Percentiles rank a stretch among this genome's conserved stretches.
phyloP scores from a whole-genome alignment of 2,888 invertebrate species.

The Drosophila diplacantha region DNA sequence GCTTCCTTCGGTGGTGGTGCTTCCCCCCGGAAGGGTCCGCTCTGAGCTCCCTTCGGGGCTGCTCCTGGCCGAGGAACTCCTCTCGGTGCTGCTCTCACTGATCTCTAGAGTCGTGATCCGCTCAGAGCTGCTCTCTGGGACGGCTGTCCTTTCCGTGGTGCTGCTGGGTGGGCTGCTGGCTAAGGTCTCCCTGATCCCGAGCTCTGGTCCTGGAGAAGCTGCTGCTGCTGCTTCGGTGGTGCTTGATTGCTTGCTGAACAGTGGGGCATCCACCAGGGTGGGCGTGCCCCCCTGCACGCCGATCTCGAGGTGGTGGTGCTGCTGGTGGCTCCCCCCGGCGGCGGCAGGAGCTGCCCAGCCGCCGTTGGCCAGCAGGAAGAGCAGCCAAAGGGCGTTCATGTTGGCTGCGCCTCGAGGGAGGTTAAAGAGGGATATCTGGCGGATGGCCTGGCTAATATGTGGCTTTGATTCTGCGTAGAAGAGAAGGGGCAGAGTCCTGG shows the following conservation, averaged over 20 bases:
- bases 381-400: constrained; percentile 49
- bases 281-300: constrained; percentile 56
- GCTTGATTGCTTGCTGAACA: background rate
- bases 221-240: constrained; percentile 5
- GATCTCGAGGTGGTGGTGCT: constrained; percentile 40
- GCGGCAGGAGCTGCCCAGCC: constrained; percentile 26
- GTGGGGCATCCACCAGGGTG: constrained; percentile 47
- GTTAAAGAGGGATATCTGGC: accelerated
- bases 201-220: background rate
- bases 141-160: background rate
- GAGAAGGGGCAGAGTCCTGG: background rate
- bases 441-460: background rate
- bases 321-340: background rate
- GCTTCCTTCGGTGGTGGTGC: background rate
- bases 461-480: background rate
- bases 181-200: background rate
- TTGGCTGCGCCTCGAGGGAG: background rate
- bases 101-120: background rate
- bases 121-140: background rate
- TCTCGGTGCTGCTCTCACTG: background rate
- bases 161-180: background rate
- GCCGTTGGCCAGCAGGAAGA: constrained; percentile 42
- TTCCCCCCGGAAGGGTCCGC: background rate
- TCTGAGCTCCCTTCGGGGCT: background rate
- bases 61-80: background rate